Evolutionary conservation across 2,113 vertebrate genomes (phyloP).

Genomic region (Megaceryle maxima): DNA sequence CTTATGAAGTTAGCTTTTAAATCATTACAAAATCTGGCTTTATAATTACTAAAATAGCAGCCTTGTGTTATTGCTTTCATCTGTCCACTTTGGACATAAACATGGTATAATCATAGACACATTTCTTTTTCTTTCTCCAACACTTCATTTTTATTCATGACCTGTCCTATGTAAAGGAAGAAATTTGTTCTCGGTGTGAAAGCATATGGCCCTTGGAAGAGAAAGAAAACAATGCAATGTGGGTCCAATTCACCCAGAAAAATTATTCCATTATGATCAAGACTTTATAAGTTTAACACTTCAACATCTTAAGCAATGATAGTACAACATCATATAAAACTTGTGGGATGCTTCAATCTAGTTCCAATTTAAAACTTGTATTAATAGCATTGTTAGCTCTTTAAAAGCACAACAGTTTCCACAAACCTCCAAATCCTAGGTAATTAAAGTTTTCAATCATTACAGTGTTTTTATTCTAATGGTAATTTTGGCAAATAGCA

Average conservation of each 20-base stretch:
- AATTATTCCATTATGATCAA: conserved; percentile 9
- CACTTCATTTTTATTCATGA: conserved; percentile 53
- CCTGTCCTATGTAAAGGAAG: neutral
- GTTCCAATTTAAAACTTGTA: neutral
- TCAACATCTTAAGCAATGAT: neutral
- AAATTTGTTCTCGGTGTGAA: conserved; percentile 41
- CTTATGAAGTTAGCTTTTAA: conserved; percentile 20
- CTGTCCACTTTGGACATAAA: conserved; percentile 42
- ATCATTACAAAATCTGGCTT: conserved; percentile 25
- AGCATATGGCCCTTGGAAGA: conserved; percentile 20
- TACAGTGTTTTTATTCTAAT: conserved; percentile 52
- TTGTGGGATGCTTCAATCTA: neutral
- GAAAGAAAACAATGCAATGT: conserved; percentile 35
- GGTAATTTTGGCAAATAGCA: conserved; percentile 54
- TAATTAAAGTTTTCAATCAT: conserved; percentile 62
- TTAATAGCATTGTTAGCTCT: neutral
- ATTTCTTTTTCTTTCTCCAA: conserved; percentile 53
- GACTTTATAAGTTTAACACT: neutral
- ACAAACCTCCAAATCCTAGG: neutral
- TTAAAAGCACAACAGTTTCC: conserved; percentile 18
- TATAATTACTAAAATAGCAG: conserved; percentile 63
- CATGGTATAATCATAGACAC: conserved; percentile 38
- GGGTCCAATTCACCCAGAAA: conserved; percentile 3
- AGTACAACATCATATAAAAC: neutral
- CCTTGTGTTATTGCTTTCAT: conserved; percentile 60